Evolutionary conservation across 2,888 invertebrate species (phyloP), one percentile per base, ranked within the genome.

Genomic region (Caenorhabditis uteleia): DNA sequence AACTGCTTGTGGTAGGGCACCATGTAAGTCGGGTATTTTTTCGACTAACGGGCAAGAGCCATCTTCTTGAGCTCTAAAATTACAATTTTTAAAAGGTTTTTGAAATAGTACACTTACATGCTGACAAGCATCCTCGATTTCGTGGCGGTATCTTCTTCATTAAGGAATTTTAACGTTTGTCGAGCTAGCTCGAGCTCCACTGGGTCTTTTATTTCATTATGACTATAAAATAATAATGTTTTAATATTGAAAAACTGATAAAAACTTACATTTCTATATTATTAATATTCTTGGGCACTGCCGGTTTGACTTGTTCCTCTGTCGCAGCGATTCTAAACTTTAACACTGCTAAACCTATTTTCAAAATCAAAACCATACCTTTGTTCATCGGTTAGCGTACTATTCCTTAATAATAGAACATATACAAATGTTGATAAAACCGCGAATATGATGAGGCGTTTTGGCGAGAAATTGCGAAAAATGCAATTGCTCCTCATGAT

Each of bases 1-100:
- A 7, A 74, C 65, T 3, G 79, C 79, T 55, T 82, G 80, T 3
- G 72, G 75, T 1, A 75, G 47, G 8, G 70, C 62, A 14, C 75
- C 72, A 44, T 62, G 56, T 4, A 72, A 40, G 40, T 72, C 72
- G 8, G 72, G 67, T 31, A 72, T 57, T 26, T 61, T 67, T 31
- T 61, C 67, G 5, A 72, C 57, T 12, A 53, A 44, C 4, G 72
- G 72, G 27, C 72, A 72, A 10, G 57, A 50, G 7, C 71, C 71
- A 38, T 66, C 66, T 20, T 43, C 54, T 55, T 65, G 34, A 2
- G 55, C 54, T 20, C 59, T 65, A 36, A 42, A 38, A 46, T 10
- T 10, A 6, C 20, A 39, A 21, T 21, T 21, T 20, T 21, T 39
- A 16, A n/a, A 31, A 26, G n/a, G 16, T 2, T 25, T 18, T 20